Base-by-base conservation (phyloP, 2,888 invertebrate genomes). In the Drosophila cognata region DNA sequence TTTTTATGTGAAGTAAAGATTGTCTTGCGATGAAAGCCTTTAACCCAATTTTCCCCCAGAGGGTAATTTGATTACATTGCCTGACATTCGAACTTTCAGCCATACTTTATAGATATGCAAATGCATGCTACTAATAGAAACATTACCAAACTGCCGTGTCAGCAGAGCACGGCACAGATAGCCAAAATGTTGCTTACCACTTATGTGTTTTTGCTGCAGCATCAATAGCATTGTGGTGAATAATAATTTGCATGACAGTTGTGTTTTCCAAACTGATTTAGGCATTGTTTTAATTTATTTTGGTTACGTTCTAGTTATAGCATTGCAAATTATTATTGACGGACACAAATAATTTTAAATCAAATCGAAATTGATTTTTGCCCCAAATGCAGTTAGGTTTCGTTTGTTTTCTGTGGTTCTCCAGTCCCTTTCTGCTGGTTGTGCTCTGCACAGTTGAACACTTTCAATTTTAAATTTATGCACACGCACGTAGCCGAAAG, bases 191-290 rank as follows among this genome's bases (percentile, higher is more conserved):
- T 43, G 78, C 87, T 88, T 73, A 88, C 87, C 89, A 58, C 67
- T 74, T 28, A 73, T 46, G 67, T 61, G 29, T 29, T 56, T 71
- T 67, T 67, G 83, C 57, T 74, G 86, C 52, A 80, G 60, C 74
- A 80, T 75, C 74, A 87, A 62, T 68, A 81, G 69, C 56, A 87
- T 72, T 73, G 69, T 71, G 74, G 73, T 60, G 59, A 70, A 69
- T 75, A 70, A 71, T 75, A 87, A 87, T 80, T 87, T 82, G 73
- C 71, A 73, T 55, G 64, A 70, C 73, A 67, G 72, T 29, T 70
- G 56, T 33, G 53, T 59, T 66, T 66, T 74, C 50, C 57, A 56
- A 53, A 65, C 28, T 71, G 71, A 72, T 66, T 79, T 71, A n/a
- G 65, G 61, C 88, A 85, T 85, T 70, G 71, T 82, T 74, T 72